Base-by-base conservation (phyloP, 2,113 vertebrate genomes). In the Hippocampus barbouri region DNA sequence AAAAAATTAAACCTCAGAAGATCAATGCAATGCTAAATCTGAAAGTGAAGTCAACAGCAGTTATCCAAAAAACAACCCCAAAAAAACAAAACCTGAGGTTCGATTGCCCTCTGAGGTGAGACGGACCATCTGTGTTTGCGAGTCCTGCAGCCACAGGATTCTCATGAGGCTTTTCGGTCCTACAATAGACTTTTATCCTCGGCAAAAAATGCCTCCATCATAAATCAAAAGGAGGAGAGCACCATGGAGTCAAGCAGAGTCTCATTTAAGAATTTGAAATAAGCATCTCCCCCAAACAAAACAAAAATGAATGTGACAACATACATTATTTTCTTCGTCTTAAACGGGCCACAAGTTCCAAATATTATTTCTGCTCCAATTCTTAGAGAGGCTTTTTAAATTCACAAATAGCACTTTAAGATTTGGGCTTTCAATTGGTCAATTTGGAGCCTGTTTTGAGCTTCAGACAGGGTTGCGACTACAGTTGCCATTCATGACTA, bases 401-500 rank as follows among this genome's bases (percentile, higher is more conserved):
- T 66, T n/a, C 40, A 23, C 2, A 40, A n/a, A 23, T 45, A 45
- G 25, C 23, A 45, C 41, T 27, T 45, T 45, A n/a, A 47, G 5
- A 16, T 45, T 45, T 65, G 11, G 40, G 4, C 21, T 41, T n/a
- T 43, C n/a, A 64, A 64, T 64, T 43, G 38, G 40, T 66, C 41
- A 18, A 66, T 45, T 66, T 47, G 12, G 40, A 47, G 7, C n/a
- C 41, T 23, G 8, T 45, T 38, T 66, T 66, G 14, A 25, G 63
- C 41, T 62, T 38, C 38, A 41, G 21, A 23, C 21, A 14, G 34
- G 21, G 1, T 64, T 64, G 41, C 16, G 43, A 66, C 12, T 45
- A 16, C n/a, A n/a, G 40, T 45, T n/a, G n/a, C 63, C 21, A 7
- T 15, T 66, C 63, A 66, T 66, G 63, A 66, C n/a, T 66, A 66